Evolutionary conservation across 1,140 invertebrate species (phyloP).

Genomic region (Eufriesea mexicana): DNA sequence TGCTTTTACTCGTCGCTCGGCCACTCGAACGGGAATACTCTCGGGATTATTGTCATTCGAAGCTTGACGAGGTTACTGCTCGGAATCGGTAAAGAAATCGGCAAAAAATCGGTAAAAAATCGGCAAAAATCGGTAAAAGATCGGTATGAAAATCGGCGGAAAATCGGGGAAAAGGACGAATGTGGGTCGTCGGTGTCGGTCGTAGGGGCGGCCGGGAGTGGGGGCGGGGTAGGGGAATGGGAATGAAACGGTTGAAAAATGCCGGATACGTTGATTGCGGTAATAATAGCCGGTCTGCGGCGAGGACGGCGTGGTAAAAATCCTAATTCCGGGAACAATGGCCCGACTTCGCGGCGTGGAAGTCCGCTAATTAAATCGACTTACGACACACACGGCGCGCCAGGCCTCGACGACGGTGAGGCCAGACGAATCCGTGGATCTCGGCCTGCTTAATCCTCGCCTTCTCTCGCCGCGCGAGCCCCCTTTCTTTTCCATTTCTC

Average conservation of each 20-base stretch:
- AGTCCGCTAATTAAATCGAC: constrained; percentile 80
- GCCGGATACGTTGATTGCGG: constrained; percentile 77
- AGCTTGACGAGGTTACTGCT: too few species aligned
- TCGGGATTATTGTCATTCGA: too few species aligned
- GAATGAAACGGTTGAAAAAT: constrained; percentile 74
- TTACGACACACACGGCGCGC: constrained; percentile 68
- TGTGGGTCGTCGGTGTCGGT: neutral
- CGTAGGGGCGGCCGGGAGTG: constrained; percentile 14
- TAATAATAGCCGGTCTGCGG: constrained; percentile 70
- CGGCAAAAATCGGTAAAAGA: too few species aligned
- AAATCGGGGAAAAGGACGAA: neutral
- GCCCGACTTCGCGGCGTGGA: constrained; percentile 73
- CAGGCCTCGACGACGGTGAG: constrained; percentile 33
- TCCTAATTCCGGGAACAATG: constrained; percentile 80
- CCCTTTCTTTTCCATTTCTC: too few species aligned
- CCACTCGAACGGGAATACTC: too few species aligned
- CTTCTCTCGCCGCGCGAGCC: too few species aligned
- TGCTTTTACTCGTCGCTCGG: neutral
- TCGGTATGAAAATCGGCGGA: neutral
- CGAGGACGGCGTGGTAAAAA: constrained; percentile 73
- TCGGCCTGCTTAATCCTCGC: neutral
- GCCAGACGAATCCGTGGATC: constrained; percentile 39
- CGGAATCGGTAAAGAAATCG: too few species aligned
- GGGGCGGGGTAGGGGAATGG: constrained; percentile 14
- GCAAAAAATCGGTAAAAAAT: too few species aligned